phyloP scores from a whole-genome alignment of 2,888 invertebrate species.

The Apamea crenata region DNA sequence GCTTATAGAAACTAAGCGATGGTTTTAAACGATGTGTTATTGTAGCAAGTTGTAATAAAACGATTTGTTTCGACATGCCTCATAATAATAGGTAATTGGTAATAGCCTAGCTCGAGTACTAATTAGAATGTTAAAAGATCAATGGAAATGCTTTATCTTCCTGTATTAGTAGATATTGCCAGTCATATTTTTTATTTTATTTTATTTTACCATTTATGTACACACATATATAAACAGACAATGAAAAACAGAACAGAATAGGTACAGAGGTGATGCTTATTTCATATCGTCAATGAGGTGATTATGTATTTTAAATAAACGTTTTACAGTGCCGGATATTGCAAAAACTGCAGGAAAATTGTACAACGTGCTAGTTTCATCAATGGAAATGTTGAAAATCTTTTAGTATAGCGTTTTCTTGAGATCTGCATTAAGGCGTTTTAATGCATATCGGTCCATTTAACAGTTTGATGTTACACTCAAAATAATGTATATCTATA shows the following conservation, averaged over 20 bases:
- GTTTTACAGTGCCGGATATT: neutral
- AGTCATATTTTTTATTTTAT: too few relatives aligned
- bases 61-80: conserved; percentile 1
- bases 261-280: too few relatives aligned
- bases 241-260: too few relatives aligned
- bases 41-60: conserved; percentile 7
- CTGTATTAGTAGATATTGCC: neutral
- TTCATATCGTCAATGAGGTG: neutral
- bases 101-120: neutral
- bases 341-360: neutral
- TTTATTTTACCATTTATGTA: too few relatives aligned
- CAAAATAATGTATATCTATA: neutral
- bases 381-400: neutral
- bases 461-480: neutral
- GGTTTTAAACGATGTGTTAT: neutral
- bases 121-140: neutral
- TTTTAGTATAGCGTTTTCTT: neutral
- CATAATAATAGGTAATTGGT: conserved; percentile 8
- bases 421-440: neutral
- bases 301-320: neutral
- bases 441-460: neutral
- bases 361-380: neutral
- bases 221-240: too few relatives aligned
- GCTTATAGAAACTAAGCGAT: neutral
- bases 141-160: neutral